Evolutionary conservation across 2,888 invertebrate genomes (phyloP), one percentile per base, ranked within the genome.

Genomic region (Dasypogon diadema): DNA sequence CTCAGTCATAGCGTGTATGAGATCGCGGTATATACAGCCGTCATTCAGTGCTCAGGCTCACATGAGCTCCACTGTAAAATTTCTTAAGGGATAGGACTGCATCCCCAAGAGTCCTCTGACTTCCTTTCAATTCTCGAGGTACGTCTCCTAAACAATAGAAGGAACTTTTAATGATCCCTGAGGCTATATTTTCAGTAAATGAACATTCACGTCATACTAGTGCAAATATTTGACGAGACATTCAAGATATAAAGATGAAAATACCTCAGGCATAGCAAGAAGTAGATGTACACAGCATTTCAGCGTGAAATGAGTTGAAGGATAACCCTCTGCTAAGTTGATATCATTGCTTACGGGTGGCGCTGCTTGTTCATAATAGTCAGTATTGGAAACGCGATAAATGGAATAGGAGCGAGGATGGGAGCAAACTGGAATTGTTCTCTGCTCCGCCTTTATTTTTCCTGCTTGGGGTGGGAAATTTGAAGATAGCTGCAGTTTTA

Each of bases 161-260:
- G 76, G 77, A 76, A 77, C 74, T 77, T 77, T 77, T 77, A 77
- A 77, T 77, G 77, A 77, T 77, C 76, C 77, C 75, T 76, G 34
- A 68, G 75, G 77, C 77, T 74, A 77, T 74, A 77, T 77, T 77
- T 77, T 76, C 77, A 77, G 77, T 77, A 77, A 77, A 77, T 77
- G 77, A 77, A 76, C 77, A 77, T 73, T 73, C 73, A 56, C 56
- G 73, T 77, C 77, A 77, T 77, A 70, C 74, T 37, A 73, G 46
- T 76, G 77, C 77, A 77, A 77, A 77, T 77, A 77, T 77, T 77
- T 77, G 77, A 74, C 77, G 77, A 77, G 77, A 77, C 77, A 77
- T 77, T 77, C 77, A 76, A 58, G 77, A 77, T 76, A 75, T 77
- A 77, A 75, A 76, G 77, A 74, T 74, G 75, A 70, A 77, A 77